Evolutionary conservation across 1,140 invertebrate species (phyloP).

Genomic region (Caenorhabditis latens): DNA sequence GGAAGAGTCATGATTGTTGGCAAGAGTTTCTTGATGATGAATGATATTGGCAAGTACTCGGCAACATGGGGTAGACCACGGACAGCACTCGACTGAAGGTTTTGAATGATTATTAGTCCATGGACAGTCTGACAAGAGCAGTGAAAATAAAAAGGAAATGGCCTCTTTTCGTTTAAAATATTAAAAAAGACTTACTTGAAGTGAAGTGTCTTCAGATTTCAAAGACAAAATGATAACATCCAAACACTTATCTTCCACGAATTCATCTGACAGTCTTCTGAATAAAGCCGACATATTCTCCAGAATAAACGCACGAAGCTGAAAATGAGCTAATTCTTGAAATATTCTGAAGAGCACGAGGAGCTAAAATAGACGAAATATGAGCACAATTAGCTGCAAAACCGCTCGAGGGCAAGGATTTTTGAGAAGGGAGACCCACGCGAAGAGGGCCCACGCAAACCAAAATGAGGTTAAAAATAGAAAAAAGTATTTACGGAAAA

Average conservation of each 20-base stretch:
- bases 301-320: constrained; percentile 60
- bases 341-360: neutral
- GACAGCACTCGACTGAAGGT: constrained; percentile 72
- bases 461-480: neutral
- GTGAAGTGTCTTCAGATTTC: constrained; percentile 60
- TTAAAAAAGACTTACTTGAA: constrained; percentile 37
- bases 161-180: too few relatives aligned
- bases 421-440: neutral
- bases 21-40: constrained; percentile 71
- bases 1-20: constrained; percentile 69
- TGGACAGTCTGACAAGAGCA: neutral
- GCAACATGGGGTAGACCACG: constrained; percentile 70
- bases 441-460: neutral
- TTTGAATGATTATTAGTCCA: neutral
- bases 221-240: constrained; percentile 60
- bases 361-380: constrained; percentile 39
- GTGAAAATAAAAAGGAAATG: neutral
- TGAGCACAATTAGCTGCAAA: constrained; percentile 54
- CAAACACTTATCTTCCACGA: constrained; percentile 61
- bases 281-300: constrained; percentile 63
- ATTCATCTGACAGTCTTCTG: constrained; percentile 60
- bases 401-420: constrained; percentile 44
- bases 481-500: neutral
- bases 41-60: constrained; percentile 73
- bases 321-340: constrained; percentile 1